Percentiles rank a stretch among this genome's conserved stretches.
Evolutionary conservation across 2,113 vertebrate species (phyloP).

Genomic region (Cottus gobio): DNA sequence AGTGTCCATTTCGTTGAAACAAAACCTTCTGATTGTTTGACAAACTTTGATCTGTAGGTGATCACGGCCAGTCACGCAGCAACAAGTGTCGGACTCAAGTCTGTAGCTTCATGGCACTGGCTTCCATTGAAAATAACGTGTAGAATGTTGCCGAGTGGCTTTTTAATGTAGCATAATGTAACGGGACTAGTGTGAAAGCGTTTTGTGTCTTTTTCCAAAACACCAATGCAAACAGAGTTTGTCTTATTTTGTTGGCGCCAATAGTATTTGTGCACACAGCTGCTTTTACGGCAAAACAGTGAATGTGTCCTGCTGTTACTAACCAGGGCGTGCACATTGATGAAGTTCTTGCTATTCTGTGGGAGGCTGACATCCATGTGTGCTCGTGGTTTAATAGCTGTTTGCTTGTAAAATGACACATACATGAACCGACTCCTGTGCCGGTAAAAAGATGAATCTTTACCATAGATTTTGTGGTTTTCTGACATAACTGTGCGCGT

Average conservation of each 20-base stretch:
- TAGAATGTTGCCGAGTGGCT: neutral
- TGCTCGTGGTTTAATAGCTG: neutral
- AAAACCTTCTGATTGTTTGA: too few species aligned
- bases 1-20: too few species aligned
- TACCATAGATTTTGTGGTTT: conserved; percentile 23
- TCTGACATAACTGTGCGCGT: conserved; percentile 19
- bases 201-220: neutral
- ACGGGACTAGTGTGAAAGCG: too few species aligned
- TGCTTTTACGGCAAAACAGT: neutral
- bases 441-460: neutral
- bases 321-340: neutral
- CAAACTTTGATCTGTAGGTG: neutral
- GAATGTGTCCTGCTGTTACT: neutral
- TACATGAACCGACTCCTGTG: neutral
- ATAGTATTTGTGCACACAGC: neutral
- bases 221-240: too few species aligned
- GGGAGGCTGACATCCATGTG: neutral
- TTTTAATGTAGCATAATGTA: too few species aligned
- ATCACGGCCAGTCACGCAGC: neutral
- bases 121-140: neutral
- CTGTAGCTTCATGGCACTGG: too few species aligned
- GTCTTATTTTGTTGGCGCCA: neutral
- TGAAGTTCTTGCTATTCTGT: neutral
- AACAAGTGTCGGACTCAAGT: neutral
- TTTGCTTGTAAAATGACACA: neutral